Conservation (phyloP, 1,140 invertebrate species). For the Atta colombica region DNA sequence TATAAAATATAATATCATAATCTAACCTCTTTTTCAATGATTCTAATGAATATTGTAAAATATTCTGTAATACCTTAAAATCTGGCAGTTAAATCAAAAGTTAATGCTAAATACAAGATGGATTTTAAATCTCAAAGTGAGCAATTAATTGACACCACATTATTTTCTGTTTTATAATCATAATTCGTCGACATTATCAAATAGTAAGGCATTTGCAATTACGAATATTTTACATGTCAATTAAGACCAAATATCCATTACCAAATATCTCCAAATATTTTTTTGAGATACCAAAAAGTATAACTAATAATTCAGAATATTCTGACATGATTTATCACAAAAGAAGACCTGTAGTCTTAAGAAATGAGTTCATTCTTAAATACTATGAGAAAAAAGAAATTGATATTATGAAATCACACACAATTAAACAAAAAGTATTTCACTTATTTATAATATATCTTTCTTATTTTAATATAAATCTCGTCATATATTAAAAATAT, state of each 20-base stretch:
- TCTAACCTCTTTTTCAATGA: slow-evolving; percentile 20
- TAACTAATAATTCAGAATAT: slow-evolving; percentile 3
- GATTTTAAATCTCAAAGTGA: background rate
- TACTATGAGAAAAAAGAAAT: background rate
- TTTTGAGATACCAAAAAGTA: background rate
- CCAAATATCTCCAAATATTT: background rate
- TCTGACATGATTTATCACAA: slow-evolving; percentile 21
- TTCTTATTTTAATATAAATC: background rate
- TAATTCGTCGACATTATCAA: slow-evolving; percentile 6
- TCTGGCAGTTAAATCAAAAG: slow-evolving; percentile 28
- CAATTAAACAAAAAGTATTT: slow-evolving; percentile 8
- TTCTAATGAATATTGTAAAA: slow-evolving; percentile 15
- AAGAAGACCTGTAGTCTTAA: slow-evolving; percentile 17
- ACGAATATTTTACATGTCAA: slow-evolving; percentile 12
- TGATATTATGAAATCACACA: background rate
- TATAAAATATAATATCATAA: slow-evolving; percentile 15
- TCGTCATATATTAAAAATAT: slow-evolving; percentile 27
- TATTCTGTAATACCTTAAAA: background rate
- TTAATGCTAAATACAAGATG: background rate
- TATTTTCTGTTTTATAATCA: background rate
- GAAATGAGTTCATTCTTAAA: slow-evolving; percentile 22
- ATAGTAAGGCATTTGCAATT: background rate
- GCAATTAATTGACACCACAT: background rate
- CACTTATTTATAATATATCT: background rate
- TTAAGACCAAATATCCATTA: too few species aligned